Base-by-base conservation (phyloP, 2,113 vertebrate species). In the Illadopsis cleaveri region DNA sequence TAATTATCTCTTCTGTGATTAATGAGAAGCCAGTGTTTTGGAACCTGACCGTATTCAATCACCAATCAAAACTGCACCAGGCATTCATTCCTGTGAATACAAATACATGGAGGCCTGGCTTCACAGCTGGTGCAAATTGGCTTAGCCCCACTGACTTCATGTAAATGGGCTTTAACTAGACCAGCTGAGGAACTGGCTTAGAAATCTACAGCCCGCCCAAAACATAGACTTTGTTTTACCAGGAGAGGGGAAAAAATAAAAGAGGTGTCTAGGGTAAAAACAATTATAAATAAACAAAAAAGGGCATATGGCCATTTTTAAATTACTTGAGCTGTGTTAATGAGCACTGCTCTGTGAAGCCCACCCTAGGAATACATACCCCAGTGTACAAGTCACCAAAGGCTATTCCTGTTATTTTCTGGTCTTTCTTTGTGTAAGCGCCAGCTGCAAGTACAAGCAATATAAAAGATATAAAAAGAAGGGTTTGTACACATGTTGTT, bases 101-200 rank as follows among this genome's bases (percentile, higher is more conserved):
- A 93, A 90, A 89, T 64, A 86, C 22, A 51, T 13, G 51, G 68
- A 90, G 44, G 47, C 24, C 47, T 65, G 60, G 44, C n/a, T 93
- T 88, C 90, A 81, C 79, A 95, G 82, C 71, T 91, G 76, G 33
- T 92, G 38, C 35, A 95, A 88, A 96, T 86, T 92, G 87, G 62
- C 68, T 94, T 77, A 94, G 64, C 38, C 78, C 51, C 42, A 77
- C 31, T 83, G 87, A 80, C 64, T 93, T 96, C 68, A 88, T 78
- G 78, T 80, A 90, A 94, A 91, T 91, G 47, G 33, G 9, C 30
- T 94, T 69, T 70, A 87, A 76, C 62, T 54, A 54, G 47, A 15
- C 70, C 87, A 94, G 79, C 50, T 94, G 92, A 93, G 76, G 58
- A 91, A 58, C 15, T 40, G 68, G 35, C 54, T 93, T 69, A 54